Base-by-base conservation (phyloP, 2,888 invertebrate genomes). In the Lasioglossum pauxillum region DNA sequence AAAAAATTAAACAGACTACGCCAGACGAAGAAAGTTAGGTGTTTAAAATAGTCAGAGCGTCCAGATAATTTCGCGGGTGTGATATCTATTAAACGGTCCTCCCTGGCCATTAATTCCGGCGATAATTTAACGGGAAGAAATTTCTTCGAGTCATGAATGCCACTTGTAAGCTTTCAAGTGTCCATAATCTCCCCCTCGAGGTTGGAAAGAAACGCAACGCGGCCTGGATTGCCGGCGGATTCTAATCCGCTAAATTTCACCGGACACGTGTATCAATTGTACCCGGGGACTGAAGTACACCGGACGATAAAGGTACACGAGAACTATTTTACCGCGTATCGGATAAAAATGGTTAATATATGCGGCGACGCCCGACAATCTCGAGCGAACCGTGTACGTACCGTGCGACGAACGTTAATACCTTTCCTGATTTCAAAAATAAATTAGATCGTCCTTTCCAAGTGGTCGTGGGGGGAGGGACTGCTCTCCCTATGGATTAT, bases 381-480 rank as follows among this genome's bases (percentile, higher is more conserved):
- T 80, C 64, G 64, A 12, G 64, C 64, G 75, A 44, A 78, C 85
- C 46, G 85, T 84, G 80, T 84, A 72, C 72, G 85, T 78, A 75
- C 53, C 80, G 80, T 77, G 85, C 85, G 85, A 85, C 84, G 85
- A 85, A 80, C 83, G 83, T 78, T 79, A 74, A 78, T 79, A 81
- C 78, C 78, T 78, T 80, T 64, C 81, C 77, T 75, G 87, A 87
- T 89, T 83, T 85, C 83, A 80, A 89, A 87, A 89, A 89, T 87
- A 88, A 89, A 90, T 90, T 89, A 90, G 88, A 86, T 86, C 90
- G 82, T 90, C 88, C 53, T 82, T 84, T 73, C 57, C 60, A 57
- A 57, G 75, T 60, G 12, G 64, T 72, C 49, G 67, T 44, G 53
- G 44, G n/a, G 23, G 35, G 41, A 31, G 35, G 35, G 53, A n/a